A percentile compares a stretch with the other conserved stretches of the same genome.
Conservation (phyloP, 2,888 invertebrate genomes). For the Acanthoscelides obtectus region DNA sequence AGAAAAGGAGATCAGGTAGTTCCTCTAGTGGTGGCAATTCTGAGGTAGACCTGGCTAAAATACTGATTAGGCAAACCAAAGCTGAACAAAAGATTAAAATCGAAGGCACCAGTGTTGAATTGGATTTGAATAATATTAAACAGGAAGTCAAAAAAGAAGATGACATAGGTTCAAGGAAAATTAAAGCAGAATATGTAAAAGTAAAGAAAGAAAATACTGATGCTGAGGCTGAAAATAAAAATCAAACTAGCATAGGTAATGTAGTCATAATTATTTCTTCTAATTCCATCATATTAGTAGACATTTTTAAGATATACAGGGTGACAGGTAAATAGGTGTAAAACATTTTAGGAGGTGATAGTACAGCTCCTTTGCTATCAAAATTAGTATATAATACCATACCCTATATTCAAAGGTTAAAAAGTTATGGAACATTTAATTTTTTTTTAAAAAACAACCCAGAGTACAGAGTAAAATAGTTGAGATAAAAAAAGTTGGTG, state of each 20-base stretch:
- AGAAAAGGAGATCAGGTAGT: conserved; percentile 43
- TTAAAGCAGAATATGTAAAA: conserved; percentile 5
- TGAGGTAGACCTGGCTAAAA: conserved; percentile 39
- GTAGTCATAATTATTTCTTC: too few relatives aligned
- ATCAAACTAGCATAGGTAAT: neutral
- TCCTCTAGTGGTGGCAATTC: conserved; percentile 32
- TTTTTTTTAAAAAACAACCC: too few relatives aligned
- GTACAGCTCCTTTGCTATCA: too few relatives aligned
- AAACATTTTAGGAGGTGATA: too few relatives aligned
- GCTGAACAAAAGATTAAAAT: conserved; percentile 40
- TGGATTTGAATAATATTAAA: conserved; percentile 22
- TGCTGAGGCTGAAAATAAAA: neutral
- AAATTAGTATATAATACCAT: too few relatives aligned
- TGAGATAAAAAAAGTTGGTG: too few relatives aligned
- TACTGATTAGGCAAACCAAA: conserved; percentile 39
- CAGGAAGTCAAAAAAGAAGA: conserved; percentile 16
- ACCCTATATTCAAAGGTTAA: too few relatives aligned
- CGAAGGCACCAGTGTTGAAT: conserved; percentile 30
- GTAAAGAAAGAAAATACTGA: conserved; percentile 10
- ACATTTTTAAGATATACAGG: too few relatives aligned
- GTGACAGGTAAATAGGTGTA: too few relatives aligned
- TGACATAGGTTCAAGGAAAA: conserved; percentile 1
- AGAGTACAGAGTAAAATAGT: too few relatives aligned
- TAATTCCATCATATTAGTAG: too few relatives aligned
- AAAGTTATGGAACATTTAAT: too few relatives aligned